Base-by-base conservation (phyloP, 2,888 invertebrate species). In the Chaitophorus viminalis region DNA sequence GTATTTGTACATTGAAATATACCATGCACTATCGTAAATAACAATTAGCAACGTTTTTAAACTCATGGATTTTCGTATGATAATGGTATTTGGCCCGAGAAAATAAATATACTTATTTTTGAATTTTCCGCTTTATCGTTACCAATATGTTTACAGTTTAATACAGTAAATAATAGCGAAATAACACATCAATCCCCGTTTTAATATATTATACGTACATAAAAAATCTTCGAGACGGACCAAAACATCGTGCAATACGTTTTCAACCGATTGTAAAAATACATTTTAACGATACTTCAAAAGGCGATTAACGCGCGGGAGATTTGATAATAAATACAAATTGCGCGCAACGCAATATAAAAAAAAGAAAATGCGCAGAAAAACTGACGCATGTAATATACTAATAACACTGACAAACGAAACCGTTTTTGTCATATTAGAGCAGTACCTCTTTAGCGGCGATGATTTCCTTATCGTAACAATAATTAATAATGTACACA, bases 71-170 rank as follows among this genome's bases (percentile, higher is more conserved):
- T 60, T 33, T 78, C 39, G 4, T 25, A n/a, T 14, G 11, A 46
- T 14, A 14, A 46, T 46, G 14, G 46, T 65, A 65, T 68, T 65
- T 60, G 31, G 60, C 29, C 21, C 46, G n/a, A 68, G 39, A 81
- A 68, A 81, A 39, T 21, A 81, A 81, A 68, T 21, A 68, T 29
- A 46, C 31, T 36, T 70, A 81, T 81, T 46, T 81, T 81, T 31
- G 31, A 68, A 68, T 81, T 29, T 68, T 29, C 8, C 9, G 68
- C 29, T 70, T 65, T 79, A 79, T 65, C 36, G 65, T 25, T 78
- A 21, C 29, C n/a, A 60, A n/a, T 25, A 36, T 79, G 77, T 54
- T 78, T 9, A 9, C 25, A 6, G 60, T 21, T 4, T 2, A 25
- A 60, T 21, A n/a, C n/a, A n/a, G n/a, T n/a, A 0, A 25, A 60